These are phyloP conservation scores for Melipona quadrifasciata DNA, from an alignment of 1,140 invertebrate species.

Conservation along the genomic window DNA sequence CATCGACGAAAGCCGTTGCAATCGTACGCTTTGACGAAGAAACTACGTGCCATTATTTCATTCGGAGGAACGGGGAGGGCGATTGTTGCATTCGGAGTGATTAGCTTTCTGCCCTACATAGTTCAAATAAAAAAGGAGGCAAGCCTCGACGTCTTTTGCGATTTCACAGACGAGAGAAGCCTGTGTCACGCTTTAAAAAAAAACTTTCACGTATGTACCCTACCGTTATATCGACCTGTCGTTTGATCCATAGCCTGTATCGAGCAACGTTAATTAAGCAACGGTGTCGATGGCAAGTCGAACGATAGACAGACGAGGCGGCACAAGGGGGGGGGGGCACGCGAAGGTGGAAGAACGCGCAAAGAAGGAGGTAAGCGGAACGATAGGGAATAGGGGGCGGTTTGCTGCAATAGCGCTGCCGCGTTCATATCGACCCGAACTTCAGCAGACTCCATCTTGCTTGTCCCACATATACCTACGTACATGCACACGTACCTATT, in stretches of 20 bases:
- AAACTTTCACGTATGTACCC: too few species aligned
- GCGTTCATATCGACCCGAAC: slow-evolving; percentile 78
- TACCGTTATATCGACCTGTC: neutral
- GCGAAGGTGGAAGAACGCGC: slow-evolving; percentile 35
- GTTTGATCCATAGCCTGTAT: neutral
- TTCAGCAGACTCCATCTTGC: slow-evolving; percentile 75
- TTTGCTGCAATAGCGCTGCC: slow-evolving; percentile 78
- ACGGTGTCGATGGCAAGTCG: slow-evolving; percentile 39
- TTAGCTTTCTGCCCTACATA: neutral
- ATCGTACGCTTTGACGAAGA: neutral
- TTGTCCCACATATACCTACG: slow-evolving; percentile 73
- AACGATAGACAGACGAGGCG: slow-evolving; percentile 25
- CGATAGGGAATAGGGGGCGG: slow-evolving; percentile 64
- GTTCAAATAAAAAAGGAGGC: neutral
- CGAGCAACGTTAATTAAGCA: slow-evolving; percentile 23
- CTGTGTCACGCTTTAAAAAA: neutral
- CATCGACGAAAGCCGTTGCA: too few species aligned
- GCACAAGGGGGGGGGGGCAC: slow-evolving; percentile 12
- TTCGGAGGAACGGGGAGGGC: neutral
- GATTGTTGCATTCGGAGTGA: neutral
- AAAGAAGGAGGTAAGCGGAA: slow-evolving; percentile 56
- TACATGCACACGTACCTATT: slow-evolving; percentile 47
- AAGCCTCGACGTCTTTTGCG: neutral
- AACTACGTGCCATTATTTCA: neutral
- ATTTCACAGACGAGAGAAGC: neutral